phyloP scores from a whole-genome alignment of 2,888 invertebrate species.

The Lasioglossum zephyrum region DNA sequence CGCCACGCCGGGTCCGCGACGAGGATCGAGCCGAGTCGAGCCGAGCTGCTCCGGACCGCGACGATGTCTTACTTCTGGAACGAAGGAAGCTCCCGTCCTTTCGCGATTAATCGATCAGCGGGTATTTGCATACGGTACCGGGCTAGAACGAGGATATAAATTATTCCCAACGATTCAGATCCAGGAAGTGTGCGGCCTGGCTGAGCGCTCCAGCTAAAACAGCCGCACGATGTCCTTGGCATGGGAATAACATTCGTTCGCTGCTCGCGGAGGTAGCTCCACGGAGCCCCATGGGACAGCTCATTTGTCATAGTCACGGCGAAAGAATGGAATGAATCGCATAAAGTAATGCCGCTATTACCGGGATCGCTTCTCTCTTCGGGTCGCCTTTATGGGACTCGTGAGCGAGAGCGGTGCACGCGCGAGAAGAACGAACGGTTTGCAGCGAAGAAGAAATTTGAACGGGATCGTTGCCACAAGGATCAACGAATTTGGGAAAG shows the following conservation, averaged over 20 bases:
- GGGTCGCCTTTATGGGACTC: background rate
- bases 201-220: slow-evolving; percentile 33
- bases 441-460: slow-evolving; percentile 5
- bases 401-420: background rate
- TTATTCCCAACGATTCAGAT: slow-evolving; percentile 48
- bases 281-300: slow-evolving; percentile 41
- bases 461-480: background rate
- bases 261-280: slow-evolving; percentile 35
- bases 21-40: background rate
- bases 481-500: slow-evolving; percentile 51
- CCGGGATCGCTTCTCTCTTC: slow-evolving; percentile 35
- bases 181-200: slow-evolving; percentile 50
- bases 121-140: slow-evolving; percentile 45
- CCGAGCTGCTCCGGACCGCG: background rate
- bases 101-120: slow-evolving; percentile 43
- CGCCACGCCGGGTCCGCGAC: background rate
- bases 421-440: background rate
- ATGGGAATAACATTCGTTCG: slow-evolving; percentile 50
- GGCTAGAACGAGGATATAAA: slow-evolving; percentile 39
- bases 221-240: slow-evolving; percentile 55
- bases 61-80: slow-evolving; percentile 14
- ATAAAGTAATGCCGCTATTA: slow-evolving; percentile 44
- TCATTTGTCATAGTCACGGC: slow-evolving; percentile 63
- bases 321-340: slow-evolving; percentile 58
- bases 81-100: slow-evolving; percentile 24